Evolutionary conservation across 1,140 invertebrate species (phyloP).

Genomic region (Pollicipes pollicipes): DNA sequence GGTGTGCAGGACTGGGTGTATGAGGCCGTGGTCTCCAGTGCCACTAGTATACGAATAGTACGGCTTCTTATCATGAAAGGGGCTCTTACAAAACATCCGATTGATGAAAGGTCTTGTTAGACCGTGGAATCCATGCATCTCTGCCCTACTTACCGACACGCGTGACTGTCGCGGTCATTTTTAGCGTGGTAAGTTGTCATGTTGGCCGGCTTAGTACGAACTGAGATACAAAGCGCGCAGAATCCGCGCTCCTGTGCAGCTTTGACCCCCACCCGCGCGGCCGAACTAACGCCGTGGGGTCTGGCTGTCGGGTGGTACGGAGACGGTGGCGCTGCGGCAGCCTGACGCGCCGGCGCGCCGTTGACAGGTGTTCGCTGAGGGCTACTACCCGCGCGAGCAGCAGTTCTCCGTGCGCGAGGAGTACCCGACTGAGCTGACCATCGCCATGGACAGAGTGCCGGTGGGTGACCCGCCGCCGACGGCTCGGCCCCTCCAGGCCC

Average conservation of each 20-base stretch:
- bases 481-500: too few relatives aligned
- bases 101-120: too few relatives aligned
- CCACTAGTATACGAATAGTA: too few relatives aligned
- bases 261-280: constrained; percentile 3
- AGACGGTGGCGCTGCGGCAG: neutral
- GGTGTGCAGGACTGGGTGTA: too few relatives aligned
- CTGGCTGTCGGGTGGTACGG: neutral
- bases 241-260: neutral
- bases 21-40: too few relatives aligned
- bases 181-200: neutral
- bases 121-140: too few relatives aligned
- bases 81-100: too few relatives aligned
- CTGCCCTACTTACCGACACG: too few relatives aligned
- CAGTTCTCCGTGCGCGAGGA: constrained; percentile 71
- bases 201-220: neutral
- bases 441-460: constrained; percentile 59
- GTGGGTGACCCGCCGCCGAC: constrained; percentile 32
- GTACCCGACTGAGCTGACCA: constrained; percentile 63
- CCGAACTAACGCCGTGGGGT: neutral
- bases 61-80: too few relatives aligned
- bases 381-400: constrained; percentile 56
- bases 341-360: neutral
- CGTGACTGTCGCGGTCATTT: too few relatives aligned
- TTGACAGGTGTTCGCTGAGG: constrained; percentile 57
- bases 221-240: neutral